Base-by-base conservation (phyloP, 2,113 vertebrate genomes). In the Acinonyx jubatus region DNA sequence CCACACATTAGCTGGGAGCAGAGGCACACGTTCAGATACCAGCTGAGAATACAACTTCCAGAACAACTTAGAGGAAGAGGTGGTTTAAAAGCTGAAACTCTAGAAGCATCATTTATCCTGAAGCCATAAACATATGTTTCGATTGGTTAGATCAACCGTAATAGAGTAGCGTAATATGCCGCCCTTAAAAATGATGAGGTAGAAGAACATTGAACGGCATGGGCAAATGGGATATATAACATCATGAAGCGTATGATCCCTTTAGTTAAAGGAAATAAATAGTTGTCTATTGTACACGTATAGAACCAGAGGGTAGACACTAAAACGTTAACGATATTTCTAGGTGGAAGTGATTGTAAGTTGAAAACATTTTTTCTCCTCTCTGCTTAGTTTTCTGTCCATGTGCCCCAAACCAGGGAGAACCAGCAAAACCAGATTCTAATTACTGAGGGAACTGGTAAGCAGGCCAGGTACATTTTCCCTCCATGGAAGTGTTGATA, bases 371-470 rank as follows among this genome's bases (percentile, higher is more conserved):
- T 31, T 48, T 23, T 29, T 74, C 36, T 85, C 63, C 31, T 94
- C 50, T 65, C 80, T 78, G 61, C 57, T 96, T 89, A 55, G 36
- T 92, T 96, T 96, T 93, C 76, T 55, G 69, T 84, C 23, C 45
- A 38, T 85, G 36, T 69, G 71, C 71, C 0, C 0, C 41, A 97
- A 97, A 73, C 66, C 92, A 85, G 76, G 45, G 45, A 89, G 68
- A 96, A 97, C 78, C 27, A 96, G 25, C 38, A 89, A 25, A 25
- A 3, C 0, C 0, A 15, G 65, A 31, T 29, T 97, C 84, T 79
- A 86, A 48, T 91, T 91, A 9, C 45, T 55, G 91, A 95, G 96
- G 8, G 76, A 55, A 68, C 6, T 85, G 66, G 14, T 48, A 91
- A 97, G 48, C 1, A 82, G 85, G 23, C 65, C 82, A 55, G 13